Evolutionary conservation across 2,888 invertebrate species (phyloP), one percentile per base, ranked within the genome.

Genomic region (Dendrolimus houi): DNA sequence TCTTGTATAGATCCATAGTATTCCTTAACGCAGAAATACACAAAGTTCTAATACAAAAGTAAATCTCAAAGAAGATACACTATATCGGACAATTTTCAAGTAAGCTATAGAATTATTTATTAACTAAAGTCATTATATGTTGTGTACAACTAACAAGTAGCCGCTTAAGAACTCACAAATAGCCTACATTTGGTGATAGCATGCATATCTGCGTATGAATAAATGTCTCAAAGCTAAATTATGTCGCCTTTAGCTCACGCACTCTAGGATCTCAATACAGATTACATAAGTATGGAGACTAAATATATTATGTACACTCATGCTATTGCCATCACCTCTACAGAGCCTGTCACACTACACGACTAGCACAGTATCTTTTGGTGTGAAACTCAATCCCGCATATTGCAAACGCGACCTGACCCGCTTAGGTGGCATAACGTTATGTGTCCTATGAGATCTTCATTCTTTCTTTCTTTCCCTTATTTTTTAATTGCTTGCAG

Each of bases 401-500:
- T 76, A 65, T 58, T 66, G 67, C 68, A 66, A 61, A 58, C 67
- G 71, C 68, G 69, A 74, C 71, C 75, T 66, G 65, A 74, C 70
- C 75, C 70, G 81, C 83, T 83, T 80, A 79, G 80, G 82, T 80
- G 79, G 73, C 77, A 75, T 78, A 77, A 77, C 69, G 72, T 72
- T 70, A 71, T 65, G 66, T 78, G 70, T 78, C 71, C 75, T 79
- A 66, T 77, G 64, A 77, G 64, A 72, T 77, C 75, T 77, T 74
- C 69, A 77, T 80, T 80, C 79, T 84, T 77, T 87, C 84, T 85
- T 83, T 86, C 86, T 85, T 86, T 85, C 85, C 87, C 87, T 87
- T 87, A 86, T 85, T 84, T 71, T 91, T 87, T 83, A 87, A 90
- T 91, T 91, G 89, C 93, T 95, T 95, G 77, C 95, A 95, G 95